Percentiles rank a stretch among this genome's conserved stretches.
Evolutionary conservation across 2,888 invertebrate species (phyloP).

Genomic region (Eupithecia abbreviata): DNA sequence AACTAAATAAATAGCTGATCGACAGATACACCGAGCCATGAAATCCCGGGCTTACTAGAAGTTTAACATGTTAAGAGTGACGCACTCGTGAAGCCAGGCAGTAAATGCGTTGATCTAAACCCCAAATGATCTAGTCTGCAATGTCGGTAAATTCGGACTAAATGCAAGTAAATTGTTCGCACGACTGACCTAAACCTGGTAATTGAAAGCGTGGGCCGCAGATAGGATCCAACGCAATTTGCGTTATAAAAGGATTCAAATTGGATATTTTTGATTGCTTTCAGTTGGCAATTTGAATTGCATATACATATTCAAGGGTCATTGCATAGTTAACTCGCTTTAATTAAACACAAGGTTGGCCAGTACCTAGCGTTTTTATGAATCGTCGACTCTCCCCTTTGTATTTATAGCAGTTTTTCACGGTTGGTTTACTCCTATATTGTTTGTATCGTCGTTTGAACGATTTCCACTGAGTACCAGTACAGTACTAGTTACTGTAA

Average conservation of each 20-base stretch:
- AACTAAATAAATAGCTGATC: too few species aligned
- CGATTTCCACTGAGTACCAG: not conserved
- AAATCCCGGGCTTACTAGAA: not conserved
- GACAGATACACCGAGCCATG: not conserved
- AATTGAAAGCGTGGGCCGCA: conserved; percentile 31
- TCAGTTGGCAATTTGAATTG: conserved; percentile 32
- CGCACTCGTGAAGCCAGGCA: not conserved
- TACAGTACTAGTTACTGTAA: not conserved
- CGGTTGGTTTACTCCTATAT: not conserved
- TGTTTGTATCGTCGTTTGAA: not conserved
- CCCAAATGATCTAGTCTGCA: not conserved
- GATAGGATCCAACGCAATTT: conserved; percentile 27
- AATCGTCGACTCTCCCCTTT: conserved; percentile 13
- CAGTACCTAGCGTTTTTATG: conserved; percentile 25
- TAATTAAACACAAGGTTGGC: conserved; percentile 34
- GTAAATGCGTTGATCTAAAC: not conserved
- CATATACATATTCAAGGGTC: conserved; percentile 31
- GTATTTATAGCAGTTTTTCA: not conserved
- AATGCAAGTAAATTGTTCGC: conserved; percentile 6
- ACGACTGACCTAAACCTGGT: not conserved
- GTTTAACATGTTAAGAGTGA: not conserved
- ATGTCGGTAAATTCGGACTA: not conserved
- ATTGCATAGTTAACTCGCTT: conserved; percentile 28
- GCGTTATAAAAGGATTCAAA: conserved; percentile 26
- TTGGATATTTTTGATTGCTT: conserved; percentile 26